phyloP scores from a whole-genome alignment of 2,888 invertebrate species.

The Nemoura dubitans region DNA sequence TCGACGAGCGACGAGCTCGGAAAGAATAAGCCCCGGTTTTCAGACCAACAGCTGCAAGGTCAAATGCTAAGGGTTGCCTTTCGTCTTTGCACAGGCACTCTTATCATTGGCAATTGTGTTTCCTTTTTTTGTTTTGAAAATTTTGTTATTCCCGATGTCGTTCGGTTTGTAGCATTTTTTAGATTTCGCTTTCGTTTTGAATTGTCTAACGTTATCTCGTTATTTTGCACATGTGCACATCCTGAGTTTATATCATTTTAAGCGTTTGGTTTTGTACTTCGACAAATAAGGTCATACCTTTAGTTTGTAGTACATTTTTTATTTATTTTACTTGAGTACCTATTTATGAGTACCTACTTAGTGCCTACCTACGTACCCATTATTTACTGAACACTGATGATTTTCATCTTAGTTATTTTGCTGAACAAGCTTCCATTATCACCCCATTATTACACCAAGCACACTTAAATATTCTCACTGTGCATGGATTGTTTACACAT shows the following conservation, averaged over 20 bases:
- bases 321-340: background rate
- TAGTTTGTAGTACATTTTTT: background rate
- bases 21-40: background rate
- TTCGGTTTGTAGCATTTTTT: slow-evolving; percentile 13
- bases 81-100: background rate
- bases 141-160: background rate
- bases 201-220: background rate
- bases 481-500: too few species aligned
- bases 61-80: background rate
- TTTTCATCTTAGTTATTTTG: too few species aligned
- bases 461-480: too few species aligned
- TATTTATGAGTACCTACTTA: background rate
- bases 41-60: background rate
- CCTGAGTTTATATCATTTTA: slow-evolving; percentile 15
- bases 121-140: background rate
- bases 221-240: background rate
- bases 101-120: slow-evolving; percentile 1
- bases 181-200: background rate
- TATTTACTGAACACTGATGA: too few species aligned
- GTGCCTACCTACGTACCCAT: too few species aligned
- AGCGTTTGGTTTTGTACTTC: slow-evolving; percentile 26
- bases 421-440: too few species aligned
- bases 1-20: slow-evolving; percentile 9
- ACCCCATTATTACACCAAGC: too few species aligned
- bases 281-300: background rate